A percentile compares a stretch with the other conserved stretches of the same genome.
These are phyloP conservation scores for Beroe forskalii DNA, from an alignment of 37 sponge, comb jelly and placozoan species.

Conservation along the genomic window DNA sequence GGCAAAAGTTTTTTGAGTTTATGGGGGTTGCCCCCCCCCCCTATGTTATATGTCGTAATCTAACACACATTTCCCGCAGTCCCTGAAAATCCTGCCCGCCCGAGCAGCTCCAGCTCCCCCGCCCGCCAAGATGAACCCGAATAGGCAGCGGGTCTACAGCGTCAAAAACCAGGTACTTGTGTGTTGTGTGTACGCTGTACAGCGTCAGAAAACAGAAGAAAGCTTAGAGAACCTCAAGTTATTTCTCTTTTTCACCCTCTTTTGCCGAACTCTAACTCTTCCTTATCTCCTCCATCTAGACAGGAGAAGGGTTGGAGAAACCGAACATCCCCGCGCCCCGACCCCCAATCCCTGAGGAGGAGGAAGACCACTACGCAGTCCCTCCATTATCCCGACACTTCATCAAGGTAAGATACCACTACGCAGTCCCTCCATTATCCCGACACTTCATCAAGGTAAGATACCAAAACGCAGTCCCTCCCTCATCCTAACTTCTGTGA, in stretches of 20 bases:
- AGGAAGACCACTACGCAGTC: slow-evolving; percentile 32
- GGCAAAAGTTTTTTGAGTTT: no score
- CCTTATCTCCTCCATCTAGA: not conserved
- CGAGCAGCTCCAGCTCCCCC: slow-evolving; percentile 51
- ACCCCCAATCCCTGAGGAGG: not conserved
- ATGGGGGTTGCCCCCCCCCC: no score
- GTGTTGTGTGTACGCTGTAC: no score
- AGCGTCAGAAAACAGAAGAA: no score
- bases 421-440: not conserved
- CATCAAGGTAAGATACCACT: not conserved
- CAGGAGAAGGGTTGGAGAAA: slow-evolving; percentile 39
- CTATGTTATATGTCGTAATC: no score
- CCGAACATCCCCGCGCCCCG: slow-evolving; percentile 20
- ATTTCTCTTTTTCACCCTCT: no score
- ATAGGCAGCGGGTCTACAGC: slow-evolving; percentile 32
- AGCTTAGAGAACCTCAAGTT: no score
- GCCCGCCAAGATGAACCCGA: not conserved
- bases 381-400: not conserved
- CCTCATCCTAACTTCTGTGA: not conserved
- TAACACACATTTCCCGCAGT: slow-evolving; percentile 30
- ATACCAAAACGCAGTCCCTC: slow-evolving; percentile 20
- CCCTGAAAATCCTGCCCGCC: slow-evolving; percentile 21
- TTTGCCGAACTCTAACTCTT: not conserved
- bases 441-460: not conserved
- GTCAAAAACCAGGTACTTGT: slow-evolving; percentile 53